These are phyloP conservation scores for Strigamia transsilvanica DNA, from an alignment of 2,888 invertebrate genomes.

Conservation along the genomic window DNA sequence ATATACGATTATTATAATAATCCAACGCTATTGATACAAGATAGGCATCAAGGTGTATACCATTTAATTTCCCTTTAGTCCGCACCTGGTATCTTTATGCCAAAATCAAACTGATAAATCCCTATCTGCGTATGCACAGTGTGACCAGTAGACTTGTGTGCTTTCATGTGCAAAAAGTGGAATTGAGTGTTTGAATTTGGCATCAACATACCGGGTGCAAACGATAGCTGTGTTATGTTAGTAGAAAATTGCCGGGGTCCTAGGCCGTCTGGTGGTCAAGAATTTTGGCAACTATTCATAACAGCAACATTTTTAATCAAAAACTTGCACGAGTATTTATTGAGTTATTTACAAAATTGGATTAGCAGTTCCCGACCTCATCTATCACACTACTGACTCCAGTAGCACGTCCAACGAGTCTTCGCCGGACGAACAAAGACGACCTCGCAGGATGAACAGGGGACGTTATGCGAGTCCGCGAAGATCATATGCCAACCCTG, in stretches of 20 bases:
- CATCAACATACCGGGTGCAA: no score
- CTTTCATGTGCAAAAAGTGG: no score
- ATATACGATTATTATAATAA: slow-evolving; percentile 53
- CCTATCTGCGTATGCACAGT: no score
- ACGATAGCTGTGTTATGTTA: not conserved
- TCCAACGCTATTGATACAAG: slow-evolving; percentile 51
- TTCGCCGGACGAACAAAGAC: slow-evolving; percentile 56
- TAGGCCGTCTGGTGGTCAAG: not conserved
- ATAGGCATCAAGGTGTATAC: slow-evolving; percentile 52
- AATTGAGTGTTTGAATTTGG: no score
- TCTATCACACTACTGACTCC: slow-evolving; percentile 56
- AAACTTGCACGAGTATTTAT: slow-evolving; percentile 6
- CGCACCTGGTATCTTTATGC: no score
- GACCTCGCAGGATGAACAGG: slow-evolving; percentile 46
- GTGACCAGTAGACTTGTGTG: no score
- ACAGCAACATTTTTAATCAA: not conserved
- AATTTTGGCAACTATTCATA: not conserved
- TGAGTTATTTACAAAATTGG: not conserved
- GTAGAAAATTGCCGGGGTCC: not conserved
- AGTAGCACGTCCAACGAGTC: slow-evolving; percentile 56
- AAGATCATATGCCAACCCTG: slow-evolving; percentile 50
- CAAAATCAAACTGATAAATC: not conserved
- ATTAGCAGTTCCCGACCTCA: slow-evolving; percentile 56
- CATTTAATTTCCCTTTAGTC: no score
- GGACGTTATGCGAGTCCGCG: slow-evolving; percentile 51